Conservation (phyloP, 2,797 vertebrate species). For the Merluccius polli region DNA sequence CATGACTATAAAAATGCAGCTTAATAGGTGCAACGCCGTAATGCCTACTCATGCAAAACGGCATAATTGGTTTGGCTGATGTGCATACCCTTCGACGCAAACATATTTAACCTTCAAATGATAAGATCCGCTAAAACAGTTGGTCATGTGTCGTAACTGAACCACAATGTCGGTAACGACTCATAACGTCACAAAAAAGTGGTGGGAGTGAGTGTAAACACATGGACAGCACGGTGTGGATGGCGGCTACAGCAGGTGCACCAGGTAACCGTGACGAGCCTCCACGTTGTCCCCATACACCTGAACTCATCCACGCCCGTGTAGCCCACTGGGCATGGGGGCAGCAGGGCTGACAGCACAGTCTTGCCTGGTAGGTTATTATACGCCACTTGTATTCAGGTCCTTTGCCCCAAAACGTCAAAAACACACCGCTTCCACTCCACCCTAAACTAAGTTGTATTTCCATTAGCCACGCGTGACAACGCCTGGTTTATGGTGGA, state of each 20-base stretch:
- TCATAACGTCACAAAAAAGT: neutral
- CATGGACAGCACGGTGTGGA: neutral
- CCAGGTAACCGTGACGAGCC: neutral
- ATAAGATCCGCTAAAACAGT: neutral
- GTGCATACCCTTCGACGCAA: constrained; percentile 30
- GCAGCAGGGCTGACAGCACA: neutral
- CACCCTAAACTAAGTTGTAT: no score
- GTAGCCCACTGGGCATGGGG: no score
- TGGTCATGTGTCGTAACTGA: no score
- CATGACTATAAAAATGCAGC: constrained; percentile 34
- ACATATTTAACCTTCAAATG: constrained; percentile 30
- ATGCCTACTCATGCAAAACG: constrained; percentile 42
- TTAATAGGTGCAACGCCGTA: constrained; percentile 55
- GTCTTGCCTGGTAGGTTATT: no score
- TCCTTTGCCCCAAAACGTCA: no score
- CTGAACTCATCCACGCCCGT: neutral
- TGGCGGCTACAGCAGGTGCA: neutral
- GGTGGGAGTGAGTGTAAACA: neutral
- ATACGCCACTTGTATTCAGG: no score
- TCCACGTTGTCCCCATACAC: neutral
- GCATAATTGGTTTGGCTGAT: constrained; percentile 52
- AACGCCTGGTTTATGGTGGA: no score
- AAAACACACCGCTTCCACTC: no score
- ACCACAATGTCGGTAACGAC: neutral
- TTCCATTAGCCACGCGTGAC: no score